Conservation (phyloP, 2,797 vertebrate genomes). For the Zenarchopterus dispar region DNA sequence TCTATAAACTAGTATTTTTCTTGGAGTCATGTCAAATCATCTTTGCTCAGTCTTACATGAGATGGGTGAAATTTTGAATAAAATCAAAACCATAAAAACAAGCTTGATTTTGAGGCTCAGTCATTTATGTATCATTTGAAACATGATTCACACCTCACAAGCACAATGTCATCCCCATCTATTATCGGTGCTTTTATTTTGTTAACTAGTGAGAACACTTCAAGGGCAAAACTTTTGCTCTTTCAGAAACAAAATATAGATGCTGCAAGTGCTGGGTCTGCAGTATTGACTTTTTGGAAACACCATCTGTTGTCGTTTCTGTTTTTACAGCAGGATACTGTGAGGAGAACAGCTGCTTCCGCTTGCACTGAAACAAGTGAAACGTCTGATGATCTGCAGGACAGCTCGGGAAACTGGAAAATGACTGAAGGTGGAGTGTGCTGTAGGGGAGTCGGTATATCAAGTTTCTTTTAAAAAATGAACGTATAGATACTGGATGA, state of each 20-base stretch:
- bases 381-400: slow-evolving; percentile 41
- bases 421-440: slow-evolving; percentile 20
- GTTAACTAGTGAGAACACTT: not conserved
- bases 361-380: slow-evolving; percentile 23
- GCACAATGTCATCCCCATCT: not conserved
- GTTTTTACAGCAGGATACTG: slow-evolving; percentile 26
- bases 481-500: slow-evolving; percentile 15
- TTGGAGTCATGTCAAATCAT: slow-evolving; percentile 79
- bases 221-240: not conserved
- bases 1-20: slow-evolving; percentile 81
- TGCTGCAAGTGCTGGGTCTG: not conserved
- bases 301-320: slow-evolving; percentile 33
- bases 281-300: slow-evolving; percentile 22
- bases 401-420: slow-evolving; percentile 37
- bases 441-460: slow-evolving; percentile 29
- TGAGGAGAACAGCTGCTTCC: slow-evolving; percentile 14
- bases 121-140: not conserved
- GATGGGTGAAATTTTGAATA: slow-evolving; percentile 21
- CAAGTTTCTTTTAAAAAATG: slow-evolving; percentile 23
- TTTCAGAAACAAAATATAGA: not conserved
- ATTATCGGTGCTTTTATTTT: slow-evolving; percentile 2
- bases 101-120: slow-evolving; percentile 7
- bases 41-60: slow-evolving; percentile 32
- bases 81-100: slow-evolving; percentile 2
- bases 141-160: not conserved